phyloP scores from a whole-genome alignment of 2,797 vertebrate genomes.

The Gobionotothen gibberifrons region DNA sequence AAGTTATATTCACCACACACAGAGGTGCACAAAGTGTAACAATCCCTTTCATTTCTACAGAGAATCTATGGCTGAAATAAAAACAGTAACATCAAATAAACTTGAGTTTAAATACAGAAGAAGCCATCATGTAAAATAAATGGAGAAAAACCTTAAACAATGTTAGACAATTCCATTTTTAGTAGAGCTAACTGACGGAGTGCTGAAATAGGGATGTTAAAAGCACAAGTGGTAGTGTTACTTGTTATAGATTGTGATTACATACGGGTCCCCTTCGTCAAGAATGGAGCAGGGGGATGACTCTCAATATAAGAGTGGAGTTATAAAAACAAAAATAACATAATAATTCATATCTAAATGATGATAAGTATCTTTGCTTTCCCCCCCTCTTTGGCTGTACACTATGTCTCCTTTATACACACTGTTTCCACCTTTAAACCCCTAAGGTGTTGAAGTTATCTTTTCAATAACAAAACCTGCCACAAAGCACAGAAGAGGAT shows the following conservation, averaged over 20 bases:
- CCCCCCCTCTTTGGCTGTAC: conserved; percentile 28
- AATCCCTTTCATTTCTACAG: conserved; percentile 58
- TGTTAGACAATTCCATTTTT: not conserved
- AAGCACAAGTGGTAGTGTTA: conserved; percentile 32
- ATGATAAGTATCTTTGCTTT: not conserved
- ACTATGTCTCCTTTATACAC: not conserved
- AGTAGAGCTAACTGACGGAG: conserved; percentile 16
- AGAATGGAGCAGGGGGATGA: conserved; percentile 34
- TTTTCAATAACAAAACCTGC: too few relatives aligned
- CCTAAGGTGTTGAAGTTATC: too few relatives aligned
- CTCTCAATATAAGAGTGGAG: conserved; percentile 19
- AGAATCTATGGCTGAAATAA: conserved; percentile 48
- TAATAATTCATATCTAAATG: not conserved
- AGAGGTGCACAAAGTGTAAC: conserved; percentile 20
- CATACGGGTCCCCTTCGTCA: conserved; percentile 22
- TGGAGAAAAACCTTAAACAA: conserved; percentile 1
- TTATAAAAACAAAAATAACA: not conserved
- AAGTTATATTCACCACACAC: conserved; percentile 29
- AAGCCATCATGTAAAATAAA: not conserved
- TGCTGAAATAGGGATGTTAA: conserved; percentile 4
- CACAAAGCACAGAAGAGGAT: too few relatives aligned
- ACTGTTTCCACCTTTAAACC: not conserved
- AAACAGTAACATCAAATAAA: conserved; percentile 34
- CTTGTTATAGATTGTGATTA: conserved; percentile 9
- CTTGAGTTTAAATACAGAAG: conserved; percentile 7